Conservation (phyloP, 2,888 invertebrate species). For the Perizoma flavofasciatum region DNA sequence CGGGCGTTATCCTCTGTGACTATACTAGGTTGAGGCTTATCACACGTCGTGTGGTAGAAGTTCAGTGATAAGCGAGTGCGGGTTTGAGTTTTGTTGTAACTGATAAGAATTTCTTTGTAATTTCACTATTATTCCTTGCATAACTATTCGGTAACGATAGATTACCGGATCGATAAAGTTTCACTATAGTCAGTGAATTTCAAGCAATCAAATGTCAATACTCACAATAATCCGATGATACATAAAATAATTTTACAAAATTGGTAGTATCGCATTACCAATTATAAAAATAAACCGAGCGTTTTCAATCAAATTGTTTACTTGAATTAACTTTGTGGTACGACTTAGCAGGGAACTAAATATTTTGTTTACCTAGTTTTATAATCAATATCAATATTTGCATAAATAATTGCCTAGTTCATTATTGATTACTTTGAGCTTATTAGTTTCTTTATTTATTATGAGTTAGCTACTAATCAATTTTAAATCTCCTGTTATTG, state of each 20-base stretch:
- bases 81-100: neutral
- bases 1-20: constrained; percentile 71
- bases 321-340: too few relatives aligned
- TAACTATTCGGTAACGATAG: too few relatives aligned
- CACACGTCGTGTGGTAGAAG: constrained; percentile 40
- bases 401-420: constrained; percentile 4
- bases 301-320: too few relatives aligned
- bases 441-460: constrained; percentile 13
- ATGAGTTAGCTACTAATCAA: constrained; percentile 13
- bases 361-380: neutral
- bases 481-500: constrained; percentile 1
- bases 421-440: constrained; percentile 11
- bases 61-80: constrained; percentile 20
- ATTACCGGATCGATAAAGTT: too few relatives aligned
- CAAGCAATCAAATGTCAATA: too few relatives aligned
- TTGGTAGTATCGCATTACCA: too few relatives aligned
- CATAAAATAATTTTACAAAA: too few relatives aligned
- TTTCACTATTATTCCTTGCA: too few relatives aligned
- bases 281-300: too few relatives aligned
- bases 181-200: too few relatives aligned
- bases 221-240: too few relatives aligned
- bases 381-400: constrained; percentile 2
- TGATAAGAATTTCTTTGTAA: neutral
- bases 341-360: neutral
- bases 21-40: constrained; percentile 61